phyloP scores from a whole-genome alignment of 2,113 vertebrate genomes.

The Myotis davidii region DNA sequence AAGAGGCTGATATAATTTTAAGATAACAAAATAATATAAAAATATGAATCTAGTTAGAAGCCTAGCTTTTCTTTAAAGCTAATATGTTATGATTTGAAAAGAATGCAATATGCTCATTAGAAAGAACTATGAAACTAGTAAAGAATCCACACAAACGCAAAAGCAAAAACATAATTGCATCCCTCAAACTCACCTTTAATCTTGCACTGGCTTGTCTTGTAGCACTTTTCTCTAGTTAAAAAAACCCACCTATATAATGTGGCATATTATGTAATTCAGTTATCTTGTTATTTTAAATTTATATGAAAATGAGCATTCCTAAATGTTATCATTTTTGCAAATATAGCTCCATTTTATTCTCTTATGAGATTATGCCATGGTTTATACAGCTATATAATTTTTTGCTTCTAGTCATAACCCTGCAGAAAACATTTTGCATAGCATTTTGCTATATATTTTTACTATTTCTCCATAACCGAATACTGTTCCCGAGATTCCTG shows the following conservation, averaged over 20 bases:
- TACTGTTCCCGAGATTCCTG: neutral
- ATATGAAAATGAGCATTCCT: neutral
- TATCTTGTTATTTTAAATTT: slow-evolving; percentile 11
- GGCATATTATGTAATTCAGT: neutral
- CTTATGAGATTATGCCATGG: neutral
- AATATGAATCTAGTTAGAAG: neutral
- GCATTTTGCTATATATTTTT: neutral
- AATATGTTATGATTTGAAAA: neutral
- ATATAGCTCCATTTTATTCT: neutral
- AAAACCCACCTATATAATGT: neutral
- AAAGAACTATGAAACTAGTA: neutral
- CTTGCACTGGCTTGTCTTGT: neutral
- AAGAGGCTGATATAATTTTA: neutral
- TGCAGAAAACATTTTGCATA: neutral
- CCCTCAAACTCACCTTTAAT: neutral
- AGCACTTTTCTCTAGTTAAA: neutral
- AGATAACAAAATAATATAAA: neutral
- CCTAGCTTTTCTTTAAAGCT: neutral
- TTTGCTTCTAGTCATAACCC: neutral
- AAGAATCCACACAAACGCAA: neutral
- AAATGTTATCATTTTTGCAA: neutral
- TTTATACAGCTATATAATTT: neutral
- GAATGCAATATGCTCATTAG: neutral
- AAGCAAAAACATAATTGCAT: neutral
- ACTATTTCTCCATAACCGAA: neutral